A percentile compares a stretch with the other conserved stretches of the same genome.
These are phyloP conservation scores for Synanthedon formicaeformis DNA, from an alignment of 2,888 invertebrate genomes.

Conservation along the genomic window DNA sequence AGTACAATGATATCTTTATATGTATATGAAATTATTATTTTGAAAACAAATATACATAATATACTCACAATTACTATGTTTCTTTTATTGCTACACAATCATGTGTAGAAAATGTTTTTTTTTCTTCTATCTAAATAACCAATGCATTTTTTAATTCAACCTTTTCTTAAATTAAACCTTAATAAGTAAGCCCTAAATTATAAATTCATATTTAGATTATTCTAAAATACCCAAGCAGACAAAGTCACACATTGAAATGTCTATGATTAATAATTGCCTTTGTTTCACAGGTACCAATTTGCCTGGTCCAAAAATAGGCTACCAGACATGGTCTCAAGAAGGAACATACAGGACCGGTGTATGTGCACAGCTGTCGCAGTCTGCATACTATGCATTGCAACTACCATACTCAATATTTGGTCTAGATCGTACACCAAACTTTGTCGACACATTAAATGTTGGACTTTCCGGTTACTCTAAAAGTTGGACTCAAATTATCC, in stretches of 20 bases:
- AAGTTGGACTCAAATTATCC: slow-evolving; percentile 93
- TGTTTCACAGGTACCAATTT: slow-evolving; percentile 78
- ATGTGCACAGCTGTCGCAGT: slow-evolving; percentile 91
- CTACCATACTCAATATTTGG: slow-evolving; percentile 97
- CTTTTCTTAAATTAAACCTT: too few species aligned
- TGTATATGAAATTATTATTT: too few species aligned
- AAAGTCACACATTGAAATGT: too few species aligned
- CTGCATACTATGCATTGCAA: slow-evolving; percentile 92
- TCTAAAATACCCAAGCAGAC: too few species aligned
- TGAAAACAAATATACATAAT: too few species aligned
- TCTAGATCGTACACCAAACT: slow-evolving; percentile 97
- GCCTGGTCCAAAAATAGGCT: slow-evolving; percentile 90
- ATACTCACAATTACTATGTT: too few species aligned
- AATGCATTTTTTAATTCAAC: too few species aligned
- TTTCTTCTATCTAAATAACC: too few species aligned
- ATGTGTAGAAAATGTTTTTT: too few species aligned
- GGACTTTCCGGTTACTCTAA: slow-evolving; percentile 78
- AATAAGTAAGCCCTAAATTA: neutral
- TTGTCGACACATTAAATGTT: slow-evolving; percentile 89
- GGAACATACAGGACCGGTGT: slow-evolving; percentile 83
- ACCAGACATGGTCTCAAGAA: slow-evolving; percentile 89
- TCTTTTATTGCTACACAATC: too few species aligned
- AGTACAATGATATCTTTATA: too few species aligned
- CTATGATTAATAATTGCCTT: slow-evolving; percentile 2
- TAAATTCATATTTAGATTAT: neutral